Percentiles rank a stretch among this genome's conserved stretches.
Conservation (phyloP, 2,888 invertebrate species). For the Subacronicta megacephala region DNA sequence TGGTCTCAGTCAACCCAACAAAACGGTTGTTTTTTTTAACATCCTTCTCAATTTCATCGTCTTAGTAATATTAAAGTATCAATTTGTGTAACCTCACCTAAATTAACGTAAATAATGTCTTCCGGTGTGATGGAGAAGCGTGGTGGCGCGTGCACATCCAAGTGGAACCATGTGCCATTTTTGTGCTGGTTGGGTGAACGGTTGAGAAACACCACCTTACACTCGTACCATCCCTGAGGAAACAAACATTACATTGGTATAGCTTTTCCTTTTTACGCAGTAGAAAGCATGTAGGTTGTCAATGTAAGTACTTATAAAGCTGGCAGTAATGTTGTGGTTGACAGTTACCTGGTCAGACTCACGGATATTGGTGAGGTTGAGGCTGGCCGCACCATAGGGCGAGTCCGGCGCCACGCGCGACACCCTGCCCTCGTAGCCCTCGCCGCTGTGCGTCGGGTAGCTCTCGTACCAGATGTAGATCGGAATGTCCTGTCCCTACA, state of each 20-base stretch:
- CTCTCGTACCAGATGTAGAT: conserved; percentile 99
- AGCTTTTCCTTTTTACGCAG: background rate
- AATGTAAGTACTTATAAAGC: background rate
- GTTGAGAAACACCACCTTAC: conserved; percentile 98
- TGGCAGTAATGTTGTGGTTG: background rate
- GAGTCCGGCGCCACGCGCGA: conserved; percentile 96
- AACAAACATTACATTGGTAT: conserved; percentile 6
- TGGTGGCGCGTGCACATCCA: conserved; percentile 99
- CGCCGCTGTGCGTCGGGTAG: conserved; percentile 98
- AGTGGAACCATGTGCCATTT: conserved; percentile 99
- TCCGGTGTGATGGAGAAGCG: conserved; percentile 98
- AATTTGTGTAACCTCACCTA: conserved; percentile 86
- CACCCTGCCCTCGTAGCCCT: conserved; percentile 97
- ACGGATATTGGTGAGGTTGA: conserved; percentile 98
- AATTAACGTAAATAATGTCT: conserved; percentile 98
- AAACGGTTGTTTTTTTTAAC: too few relatives aligned
- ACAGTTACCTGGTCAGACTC: conserved; percentile 93
- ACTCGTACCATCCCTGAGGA: conserved; percentile 97
- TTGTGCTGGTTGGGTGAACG: conserved; percentile 97
- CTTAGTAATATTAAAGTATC: background rate
- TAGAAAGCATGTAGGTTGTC: background rate
- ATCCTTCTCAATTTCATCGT: too few relatives aligned
- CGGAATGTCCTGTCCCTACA: conserved; percentile 98
- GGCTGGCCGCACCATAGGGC: conserved; percentile 96
- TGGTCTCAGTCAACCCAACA: too few relatives aligned